Base-by-base conservation (phyloP, 2,113 vertebrate genomes). In the Atherinomorus stipes region DNA sequence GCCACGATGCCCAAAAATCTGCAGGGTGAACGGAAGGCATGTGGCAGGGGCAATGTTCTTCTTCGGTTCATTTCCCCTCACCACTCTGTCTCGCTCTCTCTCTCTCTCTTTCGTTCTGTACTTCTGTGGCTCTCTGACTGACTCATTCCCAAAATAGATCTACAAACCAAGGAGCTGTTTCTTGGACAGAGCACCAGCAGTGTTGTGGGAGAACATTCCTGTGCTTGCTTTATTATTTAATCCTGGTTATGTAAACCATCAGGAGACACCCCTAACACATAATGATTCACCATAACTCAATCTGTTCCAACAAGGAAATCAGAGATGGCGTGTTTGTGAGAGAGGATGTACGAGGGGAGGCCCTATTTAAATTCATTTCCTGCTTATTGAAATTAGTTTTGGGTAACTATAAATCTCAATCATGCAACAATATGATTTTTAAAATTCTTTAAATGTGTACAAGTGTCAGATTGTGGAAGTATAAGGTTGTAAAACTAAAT, bases 201-300 rank as follows among this genome's bases (percentile, higher is more conserved):
- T 79, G 68, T 63, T 80, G 71, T 86, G 70, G 69, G 74, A 74
- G 71, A 83, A 71, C 64, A 81, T 79, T 68, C 16, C 9, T 44
- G 44, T 42, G 62, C 53, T 56, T 70, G 49, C 83, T 88, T 82
- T 85, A 84, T 90, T 86, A 90, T 88, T 91, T 89, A 83, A 91
- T 76, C 38, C 44, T 31, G 31, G 60, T 90, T 90, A 90, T 86
- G 79, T 89, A 90, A 91, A 85, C 73, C 31, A 53, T 67, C 58
- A 72, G 59, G 70, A 85, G 71, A 81, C 50, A n/a, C 76, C 73
- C 63, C 75, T 73, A 67, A 75, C 62, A 10, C 59, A 74, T 72
- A 77, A 82, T 89, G 78, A 90, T 88, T 86, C 85, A 89, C 62
- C 61, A 49, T 60, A 84, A 77, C 68, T 85, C 70, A 77, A 68